phyloP scores from a whole-genome alignment of 1,140 invertebrate species.

The Oryctes rhinoceros region DNA sequence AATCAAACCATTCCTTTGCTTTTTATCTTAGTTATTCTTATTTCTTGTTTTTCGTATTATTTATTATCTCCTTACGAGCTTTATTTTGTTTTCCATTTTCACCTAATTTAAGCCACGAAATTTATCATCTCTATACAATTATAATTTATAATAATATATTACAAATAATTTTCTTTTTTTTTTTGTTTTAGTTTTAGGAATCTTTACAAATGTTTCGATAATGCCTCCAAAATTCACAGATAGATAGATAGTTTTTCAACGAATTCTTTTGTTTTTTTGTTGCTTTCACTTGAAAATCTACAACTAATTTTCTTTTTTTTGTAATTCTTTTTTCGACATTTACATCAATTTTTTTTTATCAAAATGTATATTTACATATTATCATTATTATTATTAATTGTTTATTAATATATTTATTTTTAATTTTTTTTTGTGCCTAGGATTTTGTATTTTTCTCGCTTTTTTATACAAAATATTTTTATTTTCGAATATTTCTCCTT shows the following conservation, averaged over 20 bases:
- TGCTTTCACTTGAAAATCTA: slow-evolving; percentile 15
- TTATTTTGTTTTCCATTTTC: slow-evolving; percentile 25
- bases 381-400: background rate
- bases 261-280: slow-evolving; percentile 8
- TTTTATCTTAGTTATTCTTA: background rate
- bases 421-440: slow-evolving; percentile 31
- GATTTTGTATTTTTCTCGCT: slow-evolving; percentile 15
- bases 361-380: slow-evolving; percentile 38
- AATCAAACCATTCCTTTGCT: slow-evolving; percentile 27
- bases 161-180: slow-evolving; percentile 40
- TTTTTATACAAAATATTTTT: slow-evolving; percentile 9
- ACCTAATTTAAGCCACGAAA: slow-evolving; percentile 32
- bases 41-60: background rate
- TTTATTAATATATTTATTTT: slow-evolving; percentile 1
- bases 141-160: slow-evolving; percentile 38
- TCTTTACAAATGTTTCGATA: slow-evolving; percentile 40
- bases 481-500: background rate
- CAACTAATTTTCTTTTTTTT: slow-evolving; percentile 29
- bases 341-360: slow-evolving; percentile 32
- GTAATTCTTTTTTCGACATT: slow-evolving; percentile 15
- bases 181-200: slow-evolving; percentile 37
- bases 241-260: slow-evolving; percentile 6
- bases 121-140: slow-evolving; percentile 17
- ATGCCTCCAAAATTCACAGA: slow-evolving; percentile 48
- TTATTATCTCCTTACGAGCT: background rate